A percentile compares a stretch with the other conserved stretches of the same genome.
Conservation (phyloP, 2,113 vertebrate species). For the Tor tambroides region DNA sequence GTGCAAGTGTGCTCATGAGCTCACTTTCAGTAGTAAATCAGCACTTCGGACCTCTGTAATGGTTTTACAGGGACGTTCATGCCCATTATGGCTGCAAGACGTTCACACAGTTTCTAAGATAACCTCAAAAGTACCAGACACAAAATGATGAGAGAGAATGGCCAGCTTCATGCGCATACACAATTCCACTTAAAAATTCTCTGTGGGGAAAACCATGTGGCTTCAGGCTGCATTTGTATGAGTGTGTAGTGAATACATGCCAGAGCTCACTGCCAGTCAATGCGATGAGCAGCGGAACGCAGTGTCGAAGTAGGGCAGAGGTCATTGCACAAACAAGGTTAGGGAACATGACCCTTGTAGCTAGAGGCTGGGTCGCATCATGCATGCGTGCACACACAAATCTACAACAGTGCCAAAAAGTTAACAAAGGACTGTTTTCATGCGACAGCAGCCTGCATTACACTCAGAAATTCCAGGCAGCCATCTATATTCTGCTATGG, state of each 20-base stretch:
- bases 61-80: background rate
- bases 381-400: slow-evolving; percentile 25
- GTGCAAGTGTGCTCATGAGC: background rate
- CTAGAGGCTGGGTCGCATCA: slow-evolving; percentile 11
- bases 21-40: background rate
- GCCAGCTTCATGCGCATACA: background rate
- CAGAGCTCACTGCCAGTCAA: background rate
- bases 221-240: background rate
- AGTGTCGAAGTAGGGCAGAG: slow-evolving; percentile 70
- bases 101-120: background rate
- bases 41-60: background rate
- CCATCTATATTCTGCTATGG: background rate
- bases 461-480: slow-evolving; percentile 47
- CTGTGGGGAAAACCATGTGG: background rate
- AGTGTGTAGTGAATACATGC: background rate
- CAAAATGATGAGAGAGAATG: background rate
- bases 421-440: slow-evolving; percentile 54
- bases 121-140: background rate
- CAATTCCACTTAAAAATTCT: background rate
- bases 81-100: background rate
- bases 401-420: slow-evolving; percentile 8
- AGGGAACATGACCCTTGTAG: slow-evolving; percentile 37
- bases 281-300: slow-evolving; percentile 21
- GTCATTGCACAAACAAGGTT: slow-evolving; percentile 56
- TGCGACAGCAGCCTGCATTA: slow-evolving; percentile 22